These are phyloP conservation scores for Proteles cristata DNA, from an alignment of 2,113 vertebrate genomes.

Conservation along the genomic window DNA sequence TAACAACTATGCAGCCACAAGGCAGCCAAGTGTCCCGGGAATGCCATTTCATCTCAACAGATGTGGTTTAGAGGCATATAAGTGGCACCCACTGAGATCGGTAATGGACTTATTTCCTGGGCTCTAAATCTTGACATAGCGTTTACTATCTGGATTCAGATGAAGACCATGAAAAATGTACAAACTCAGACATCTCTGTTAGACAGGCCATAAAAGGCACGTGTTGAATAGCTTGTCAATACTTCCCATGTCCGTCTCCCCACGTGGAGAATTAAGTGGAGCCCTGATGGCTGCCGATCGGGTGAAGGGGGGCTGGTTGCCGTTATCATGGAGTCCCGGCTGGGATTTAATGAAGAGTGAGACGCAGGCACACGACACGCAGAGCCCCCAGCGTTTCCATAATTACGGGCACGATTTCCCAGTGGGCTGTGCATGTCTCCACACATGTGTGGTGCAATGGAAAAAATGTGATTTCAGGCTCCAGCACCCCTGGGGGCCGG, in stretches of 20 bases:
- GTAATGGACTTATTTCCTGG: conserved; percentile 79
- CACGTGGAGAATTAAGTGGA: not conserved
- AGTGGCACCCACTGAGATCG: conserved; percentile 77
- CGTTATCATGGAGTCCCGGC: rapidly evolving
- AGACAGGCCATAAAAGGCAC: conserved; percentile 5
- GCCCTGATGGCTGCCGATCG: not conserved
- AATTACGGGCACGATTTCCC: not conserved
- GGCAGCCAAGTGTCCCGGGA: not conserved
- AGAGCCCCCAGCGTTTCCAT: not conserved
- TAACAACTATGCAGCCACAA: not conserved
- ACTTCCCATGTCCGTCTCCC: not conserved
- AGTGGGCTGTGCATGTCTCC: rapidly evolving
- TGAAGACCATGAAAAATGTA: conserved; percentile 77
- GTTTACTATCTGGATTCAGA: conserved; percentile 76
- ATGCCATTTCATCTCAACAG: conserved; percentile 74
- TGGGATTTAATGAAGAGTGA: not conserved
- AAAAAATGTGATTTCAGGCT: not conserved
- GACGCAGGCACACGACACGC: rapidly evolving
- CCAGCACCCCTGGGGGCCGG: too few relatives aligned
- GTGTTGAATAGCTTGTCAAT: not conserved
- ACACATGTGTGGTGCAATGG: not conserved
- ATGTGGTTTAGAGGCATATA: conserved; percentile 38
- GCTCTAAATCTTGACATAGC: conserved; percentile 69
- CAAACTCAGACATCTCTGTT: conserved; percentile 73
- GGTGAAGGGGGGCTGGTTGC: rapidly evolving